Evolutionary conservation across 2,888 invertebrate genomes (phyloP).

Genomic region (Bugulina stolonifera): DNA sequence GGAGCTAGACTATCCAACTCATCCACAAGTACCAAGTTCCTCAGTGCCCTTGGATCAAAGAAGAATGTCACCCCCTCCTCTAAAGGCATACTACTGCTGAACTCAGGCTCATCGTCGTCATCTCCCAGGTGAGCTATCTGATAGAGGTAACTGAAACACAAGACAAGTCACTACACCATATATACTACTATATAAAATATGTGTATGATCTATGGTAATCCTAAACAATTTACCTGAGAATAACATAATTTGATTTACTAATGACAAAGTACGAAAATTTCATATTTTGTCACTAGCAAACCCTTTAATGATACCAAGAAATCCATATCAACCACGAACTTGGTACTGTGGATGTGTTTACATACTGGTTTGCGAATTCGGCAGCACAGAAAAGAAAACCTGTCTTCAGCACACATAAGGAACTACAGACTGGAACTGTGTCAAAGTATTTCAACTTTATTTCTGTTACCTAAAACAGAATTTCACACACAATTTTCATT

Average conservation of each 20-base stretch:
- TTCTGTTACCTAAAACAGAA: conserved; percentile 70
- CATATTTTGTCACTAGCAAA: too few species aligned
- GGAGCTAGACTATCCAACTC: conserved; percentile 93
- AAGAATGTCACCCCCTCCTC: conserved; percentile 99
- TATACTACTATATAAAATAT: too few species aligned
- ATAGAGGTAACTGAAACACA: conserved; percentile 72
- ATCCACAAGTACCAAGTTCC: conserved; percentile 92
- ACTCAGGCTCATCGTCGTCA: conserved; percentile 97
- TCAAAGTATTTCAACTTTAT: conserved; percentile 99
- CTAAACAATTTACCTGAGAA: too few species aligned
- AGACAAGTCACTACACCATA: background rate
- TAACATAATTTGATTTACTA: too few species aligned
- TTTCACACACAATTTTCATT: too few species aligned
- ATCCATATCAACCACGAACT: too few species aligned
- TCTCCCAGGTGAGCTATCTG: conserved; percentile 99
- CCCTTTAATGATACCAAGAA: too few species aligned
- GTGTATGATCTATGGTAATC: too few species aligned
- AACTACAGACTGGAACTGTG: conserved; percentile 90
- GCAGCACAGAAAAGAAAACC: conserved; percentile 97
- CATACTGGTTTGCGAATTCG: conserved; percentile 99
- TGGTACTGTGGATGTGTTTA: too few species aligned
- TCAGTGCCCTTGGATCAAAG: conserved; percentile 85
- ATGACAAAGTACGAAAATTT: too few species aligned
- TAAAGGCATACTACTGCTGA: conserved; percentile 93
- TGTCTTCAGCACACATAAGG: conserved; percentile 96